phyloP scores from a whole-genome alignment of 2,888 invertebrate species.

The Candidula unifasciata region DNA sequence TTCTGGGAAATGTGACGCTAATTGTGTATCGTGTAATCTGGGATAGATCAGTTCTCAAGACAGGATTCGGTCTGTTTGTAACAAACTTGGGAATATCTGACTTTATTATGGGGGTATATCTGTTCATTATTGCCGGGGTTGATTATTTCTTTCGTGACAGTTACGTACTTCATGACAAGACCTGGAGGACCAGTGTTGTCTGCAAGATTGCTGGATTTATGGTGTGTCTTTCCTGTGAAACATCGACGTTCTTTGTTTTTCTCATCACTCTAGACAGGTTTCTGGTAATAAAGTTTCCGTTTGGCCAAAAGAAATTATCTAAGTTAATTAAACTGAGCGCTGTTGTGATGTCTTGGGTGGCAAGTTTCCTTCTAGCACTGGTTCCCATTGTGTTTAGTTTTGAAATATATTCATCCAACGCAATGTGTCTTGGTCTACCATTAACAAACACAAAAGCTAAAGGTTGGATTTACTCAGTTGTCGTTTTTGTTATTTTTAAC shows the following conservation, averaged over 20 bases:
- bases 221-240: too few species aligned
- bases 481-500: constrained; percentile 72
- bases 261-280: too few species aligned
- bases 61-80: constrained; percentile 1
- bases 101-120: not conserved
- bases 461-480: too few species aligned
- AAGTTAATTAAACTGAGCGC: constrained; percentile 58
- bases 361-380: constrained; percentile 55
- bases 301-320: constrained; percentile 64
- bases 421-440: too few species aligned
- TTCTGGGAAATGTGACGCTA: not conserved
- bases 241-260: too few species aligned
- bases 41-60: too few species aligned
- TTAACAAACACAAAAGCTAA: too few species aligned
- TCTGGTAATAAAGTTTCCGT: too few species aligned
- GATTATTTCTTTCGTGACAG: constrained; percentile 54
- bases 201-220: constrained; percentile 63
- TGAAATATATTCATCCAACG: too few species aligned
- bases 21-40: not conserved
- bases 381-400: constrained; percentile 63
- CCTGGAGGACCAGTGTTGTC: constrained; percentile 58
- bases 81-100: not conserved
- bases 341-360: constrained; percentile 63
- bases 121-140: too few species aligned
- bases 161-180: constrained; percentile 60